These are phyloP conservation scores for Eilema depressum DNA, from an alignment of 2,888 invertebrate genomes.

Conservation along the genomic window DNA sequence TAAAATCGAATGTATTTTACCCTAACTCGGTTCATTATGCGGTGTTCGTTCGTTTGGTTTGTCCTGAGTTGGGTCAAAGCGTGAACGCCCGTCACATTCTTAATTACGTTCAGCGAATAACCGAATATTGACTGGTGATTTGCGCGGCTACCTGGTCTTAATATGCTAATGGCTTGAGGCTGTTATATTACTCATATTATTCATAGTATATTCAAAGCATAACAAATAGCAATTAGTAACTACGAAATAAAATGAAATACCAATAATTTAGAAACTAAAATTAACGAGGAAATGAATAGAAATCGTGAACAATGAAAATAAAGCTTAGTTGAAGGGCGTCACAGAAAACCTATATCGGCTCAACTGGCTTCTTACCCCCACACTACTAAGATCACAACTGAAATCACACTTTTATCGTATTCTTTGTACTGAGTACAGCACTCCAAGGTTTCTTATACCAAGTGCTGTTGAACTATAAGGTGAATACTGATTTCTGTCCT, in stretches of 20 bases:
- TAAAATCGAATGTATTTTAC: neutral
- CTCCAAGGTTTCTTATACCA: neutral
- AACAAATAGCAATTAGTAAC: neutral
- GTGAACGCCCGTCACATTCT: neutral
- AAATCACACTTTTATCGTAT: neutral
- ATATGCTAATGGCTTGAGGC: neutral
- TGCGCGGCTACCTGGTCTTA: neutral
- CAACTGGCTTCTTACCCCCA: conserved; percentile 11
- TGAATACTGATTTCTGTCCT: conserved; percentile 1
- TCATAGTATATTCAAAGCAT: neutral
- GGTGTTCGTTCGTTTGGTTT: neutral
- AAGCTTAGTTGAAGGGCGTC: neutral
- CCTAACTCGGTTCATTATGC: neutral
- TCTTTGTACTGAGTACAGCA: neutral
- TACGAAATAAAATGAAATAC: neutral
- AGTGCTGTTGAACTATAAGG: neutral
- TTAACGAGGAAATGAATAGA: too few relatives aligned
- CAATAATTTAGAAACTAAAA: neutral
- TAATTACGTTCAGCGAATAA: neutral
- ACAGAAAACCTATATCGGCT: conserved; percentile 7
- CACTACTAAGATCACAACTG: conserved; percentile 9
- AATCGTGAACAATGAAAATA: neutral
- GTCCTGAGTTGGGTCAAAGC: neutral
- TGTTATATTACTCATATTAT: neutral
- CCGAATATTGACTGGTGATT: neutral